Base-by-base conservation (phyloP, 1,140 invertebrate genomes). In the Stegodyphus mimosarum region DNA sequence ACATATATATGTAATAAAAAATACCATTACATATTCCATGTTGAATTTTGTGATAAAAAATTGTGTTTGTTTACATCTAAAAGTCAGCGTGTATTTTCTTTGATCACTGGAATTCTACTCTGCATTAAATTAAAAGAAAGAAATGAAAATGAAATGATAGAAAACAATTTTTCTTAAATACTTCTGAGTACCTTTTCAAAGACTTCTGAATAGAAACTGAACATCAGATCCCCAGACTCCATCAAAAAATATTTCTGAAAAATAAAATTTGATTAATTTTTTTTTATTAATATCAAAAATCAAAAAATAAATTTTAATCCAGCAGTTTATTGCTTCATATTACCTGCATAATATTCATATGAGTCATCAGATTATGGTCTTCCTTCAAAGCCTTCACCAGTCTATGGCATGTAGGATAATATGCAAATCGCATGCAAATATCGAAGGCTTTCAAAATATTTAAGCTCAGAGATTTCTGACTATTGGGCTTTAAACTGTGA, bases 201-300 rank as follows among this genome's bases (percentile, higher is more conserved):
- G 18, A 84, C 63, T 60, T 69, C 52, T 11, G 81, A 84, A 69
- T 84, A 84, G 63, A 84, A 84, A 60, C 73, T 84, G 18, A 67
- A 84, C 81, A 84, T 84, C 11, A 75, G 49, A 74, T 84, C 81
- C 4, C 81, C 81, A 75, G 73, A 67, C 70, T 84, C 81, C 81
- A 84, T 84, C 9, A 84, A 18, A 69, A 75, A 84, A 63, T 84
- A 84, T 13, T 84, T 84, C 81, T 84, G 18, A 10, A 75, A 74
- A 52, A 55, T 4, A 15, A n/a, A 74, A 52, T 71, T 71, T 71
- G 9, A 71, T 11, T 71, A 53, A 10, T 7, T 67, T 67, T 7
- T 1, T 17, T 6, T 15, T 18, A 73, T n/a, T 18, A 6, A 11
- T 52, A 10, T 52, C 6, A 51, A 51, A 9, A 52, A 52, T 73